Base-by-base conservation (phyloP, 2,113 vertebrate species). In the Ancistrus triradiatus region DNA sequence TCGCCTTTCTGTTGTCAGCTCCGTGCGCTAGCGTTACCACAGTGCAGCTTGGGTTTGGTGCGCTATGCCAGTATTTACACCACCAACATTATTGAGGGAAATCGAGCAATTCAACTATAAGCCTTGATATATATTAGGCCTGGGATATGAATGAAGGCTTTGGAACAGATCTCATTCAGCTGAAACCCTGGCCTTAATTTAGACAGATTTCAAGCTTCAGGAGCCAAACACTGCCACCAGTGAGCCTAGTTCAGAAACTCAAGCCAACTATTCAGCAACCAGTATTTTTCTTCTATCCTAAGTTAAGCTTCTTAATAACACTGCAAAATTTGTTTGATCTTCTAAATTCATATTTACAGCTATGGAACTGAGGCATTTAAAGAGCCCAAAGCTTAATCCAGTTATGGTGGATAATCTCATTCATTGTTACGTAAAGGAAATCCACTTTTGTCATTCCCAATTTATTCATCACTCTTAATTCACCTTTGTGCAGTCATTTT, bases 251-350 rank as follows among this genome's bases (percentile, higher is more conserved):
- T 72, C 15, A 73, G 27, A 25, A 59, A 37, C 37, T 58, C 21
- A 52, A 40, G 50, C 57, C 55, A 51, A 62, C 46, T 21, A 33
- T 38, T 19, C 50, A 3, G 18, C 27, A 31, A 18, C 47, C 4
- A n/a, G 65, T 70, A 63, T 35, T 57, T 69, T 52, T 63, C 17
- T 28, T 38, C 10, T 37, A 25, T 70, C 67, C n/a, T 15, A 68
- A 55, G 13, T 59, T 86, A 86, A 85, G 83, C 80, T 77, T 71
- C 84, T 86, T 85, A 80, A 78, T 74, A 83, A 80, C 70, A 58
- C 55, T 76, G 72, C 73, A 69, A 77, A 79, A 81, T 80, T 66
- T 74, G 78, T 76, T 82, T 85, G 78, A 85, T 84, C 82, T 83
- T 69, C 58, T 77, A 66, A 78, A 84, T 83, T 84, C 72, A 70